Percentiles rank a stretch among this genome's conserved stretches.
Conservation (phyloP, 1,140 invertebrate genomes). For the Orchestia grillus region DNA sequence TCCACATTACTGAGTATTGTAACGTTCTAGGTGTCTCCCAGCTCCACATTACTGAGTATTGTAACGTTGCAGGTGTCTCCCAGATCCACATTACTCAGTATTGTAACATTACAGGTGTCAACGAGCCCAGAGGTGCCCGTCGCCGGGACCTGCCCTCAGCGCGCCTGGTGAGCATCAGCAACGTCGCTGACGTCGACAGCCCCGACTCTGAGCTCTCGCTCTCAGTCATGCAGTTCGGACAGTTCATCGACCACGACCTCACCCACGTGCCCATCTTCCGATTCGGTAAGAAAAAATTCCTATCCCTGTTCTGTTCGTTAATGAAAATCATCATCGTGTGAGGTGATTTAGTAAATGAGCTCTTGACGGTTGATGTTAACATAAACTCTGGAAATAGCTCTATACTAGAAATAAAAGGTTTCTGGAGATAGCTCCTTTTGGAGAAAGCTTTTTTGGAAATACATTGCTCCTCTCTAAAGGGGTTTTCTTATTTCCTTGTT, state of each 20-base stretch:
- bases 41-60: background rate
- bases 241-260: constrained; percentile 81
- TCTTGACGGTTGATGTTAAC: too few species aligned
- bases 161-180: constrained; percentile 78
- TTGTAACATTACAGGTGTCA: constrained; percentile 68
- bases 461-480: too few species aligned
- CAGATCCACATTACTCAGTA: background rate
- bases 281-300: constrained; percentile 58
- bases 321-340: background rate
- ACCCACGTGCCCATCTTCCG: constrained; percentile 66
- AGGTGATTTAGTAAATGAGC: too few species aligned
- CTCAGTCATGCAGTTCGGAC: constrained; percentile 88
- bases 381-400: too few species aligned
- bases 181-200: constrained; percentile 79
- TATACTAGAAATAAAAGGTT: too few species aligned
- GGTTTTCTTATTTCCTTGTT: too few species aligned
- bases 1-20: background rate
- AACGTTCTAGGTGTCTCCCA: background rate
- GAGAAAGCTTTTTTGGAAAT: too few species aligned
- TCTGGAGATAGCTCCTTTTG: too few species aligned
- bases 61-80: background rate
- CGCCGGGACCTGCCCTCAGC: constrained; percentile 77
- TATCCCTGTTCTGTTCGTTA: background rate
- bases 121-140: constrained; percentile 65
- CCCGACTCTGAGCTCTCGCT: constrained; percentile 80